Percentiles rank a stretch among this genome's conserved stretches.
Conservation (phyloP, 2,888 invertebrate genomes). For the Drosophila falleni region DNA sequence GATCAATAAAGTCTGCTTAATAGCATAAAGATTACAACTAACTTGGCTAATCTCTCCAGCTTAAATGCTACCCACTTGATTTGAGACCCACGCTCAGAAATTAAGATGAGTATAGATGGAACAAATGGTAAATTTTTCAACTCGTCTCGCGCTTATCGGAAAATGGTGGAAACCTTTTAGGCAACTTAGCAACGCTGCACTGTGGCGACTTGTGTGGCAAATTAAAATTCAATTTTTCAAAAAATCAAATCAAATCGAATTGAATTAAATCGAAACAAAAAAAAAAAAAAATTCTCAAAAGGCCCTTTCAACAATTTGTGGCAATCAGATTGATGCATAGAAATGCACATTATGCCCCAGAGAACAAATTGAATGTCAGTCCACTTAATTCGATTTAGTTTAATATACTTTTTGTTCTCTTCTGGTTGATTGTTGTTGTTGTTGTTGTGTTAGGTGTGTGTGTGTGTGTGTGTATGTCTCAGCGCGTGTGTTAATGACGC, state of each 20-base stretch:
- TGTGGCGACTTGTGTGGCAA: slow-evolving; percentile 73
- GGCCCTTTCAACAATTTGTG: slow-evolving; percentile 12
- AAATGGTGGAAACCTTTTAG: slow-evolving; percentile 74
- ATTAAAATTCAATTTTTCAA: slow-evolving; percentile 80
- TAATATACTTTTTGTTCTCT: slow-evolving; percentile 53
- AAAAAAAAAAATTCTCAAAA: slow-evolving; percentile 1
- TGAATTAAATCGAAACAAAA: slow-evolving; percentile 15
- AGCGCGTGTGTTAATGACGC: slow-evolving; percentile 67
- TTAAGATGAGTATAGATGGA: slow-evolving; percentile 30
- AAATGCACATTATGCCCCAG: slow-evolving; percentile 41
- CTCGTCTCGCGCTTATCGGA: slow-evolving; percentile 64
- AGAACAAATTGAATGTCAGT: slow-evolving; percentile 68
- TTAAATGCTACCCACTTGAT: slow-evolving; percentile 23
- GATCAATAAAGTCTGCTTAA: not conserved
- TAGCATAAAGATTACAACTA: slow-evolving; percentile 1
- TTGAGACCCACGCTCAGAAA: slow-evolving; percentile 23
- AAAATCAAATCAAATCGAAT: slow-evolving; percentile 59
- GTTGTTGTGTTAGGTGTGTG: not conserved
- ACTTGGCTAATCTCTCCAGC: slow-evolving; percentile 6
- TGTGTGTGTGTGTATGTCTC: slow-evolving; percentile 29
- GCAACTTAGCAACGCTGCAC: slow-evolving; percentile 30
- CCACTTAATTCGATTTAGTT: slow-evolving; percentile 73
- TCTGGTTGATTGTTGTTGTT: slow-evolving; percentile 20
- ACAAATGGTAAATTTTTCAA: slow-evolving; percentile 50
- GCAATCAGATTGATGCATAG: slow-evolving; percentile 38